A percentile compares a stretch with the other conserved stretches of the same genome.
Conservation (phyloP, 2,797 vertebrate genomes). For the Odontamblyopus lacepedii region DNA sequence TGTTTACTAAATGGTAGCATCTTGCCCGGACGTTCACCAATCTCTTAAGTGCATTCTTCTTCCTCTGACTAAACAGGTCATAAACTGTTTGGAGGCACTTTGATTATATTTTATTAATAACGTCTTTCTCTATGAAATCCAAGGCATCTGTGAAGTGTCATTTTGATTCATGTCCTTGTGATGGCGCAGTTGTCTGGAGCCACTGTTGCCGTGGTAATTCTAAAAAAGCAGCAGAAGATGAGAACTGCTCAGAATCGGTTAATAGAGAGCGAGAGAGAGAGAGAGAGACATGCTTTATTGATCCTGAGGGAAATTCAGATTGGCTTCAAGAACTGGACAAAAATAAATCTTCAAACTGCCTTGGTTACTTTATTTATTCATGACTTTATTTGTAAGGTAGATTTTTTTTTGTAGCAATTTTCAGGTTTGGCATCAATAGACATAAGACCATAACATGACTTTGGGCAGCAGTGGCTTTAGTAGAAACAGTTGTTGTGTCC, state of each 20-base stretch:
- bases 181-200: background rate
- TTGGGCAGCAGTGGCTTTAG: no score
- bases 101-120: background rate
- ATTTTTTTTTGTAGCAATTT: no score
- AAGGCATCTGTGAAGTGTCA: background rate
- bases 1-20: background rate
- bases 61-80: background rate
- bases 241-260: background rate
- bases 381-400: no score
- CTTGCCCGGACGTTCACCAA: background rate
- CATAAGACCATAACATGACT: no score
- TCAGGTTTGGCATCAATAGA: no score
- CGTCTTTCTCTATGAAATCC: background rate
- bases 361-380: no score
- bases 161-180: background rate
- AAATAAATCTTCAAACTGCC: no score
- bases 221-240: slow-evolving; percentile 4
- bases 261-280: no score
- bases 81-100: slow-evolving; percentile 7
- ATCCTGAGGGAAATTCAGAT: no score
- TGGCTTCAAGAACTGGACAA: no score
- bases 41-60: background rate
- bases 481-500: no score
- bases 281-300: no score
- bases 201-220: background rate